A percentile compares a stretch with the other conserved stretches of the same genome.
Evolutionary conservation across 2,113 vertebrate genomes (phyloP).

Genomic region (Entelurus aequoreus): DNA sequence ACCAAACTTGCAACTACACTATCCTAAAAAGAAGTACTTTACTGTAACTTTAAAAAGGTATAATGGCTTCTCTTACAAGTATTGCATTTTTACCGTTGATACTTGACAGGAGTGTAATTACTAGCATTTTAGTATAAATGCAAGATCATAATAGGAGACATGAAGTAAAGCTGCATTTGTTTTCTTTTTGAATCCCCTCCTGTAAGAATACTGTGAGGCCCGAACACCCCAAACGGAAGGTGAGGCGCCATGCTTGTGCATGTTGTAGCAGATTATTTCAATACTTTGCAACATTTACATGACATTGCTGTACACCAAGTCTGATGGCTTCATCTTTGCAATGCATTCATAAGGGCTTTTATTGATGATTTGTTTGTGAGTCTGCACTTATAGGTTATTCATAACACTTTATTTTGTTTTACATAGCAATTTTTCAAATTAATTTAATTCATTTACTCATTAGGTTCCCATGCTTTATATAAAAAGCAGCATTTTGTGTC

Average conservation of each 20-base stretch:
- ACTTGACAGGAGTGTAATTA: neutral
- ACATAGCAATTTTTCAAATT: no score
- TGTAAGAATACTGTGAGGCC: constrained; percentile 66
- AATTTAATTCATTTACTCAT: no score
- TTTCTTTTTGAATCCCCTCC: constrained; percentile 48
- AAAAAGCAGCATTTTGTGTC: no score
- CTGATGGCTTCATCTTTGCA: no score
- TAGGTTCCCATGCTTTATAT: no score
- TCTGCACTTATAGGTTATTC: no score
- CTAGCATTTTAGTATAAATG: neutral
- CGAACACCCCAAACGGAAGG: constrained; percentile 66
- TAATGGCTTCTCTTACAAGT: neutral
- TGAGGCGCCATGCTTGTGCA: constrained; percentile 38
- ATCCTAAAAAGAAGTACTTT: neutral
- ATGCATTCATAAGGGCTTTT: no score
- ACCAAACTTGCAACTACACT: neutral
- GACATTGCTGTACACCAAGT: no score
- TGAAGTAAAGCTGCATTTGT: constrained; percentile 55
- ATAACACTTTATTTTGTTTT: no score
- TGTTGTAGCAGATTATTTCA: neutral
- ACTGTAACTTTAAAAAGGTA: neutral
- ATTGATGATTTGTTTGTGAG: no score
- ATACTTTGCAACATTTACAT: no score
- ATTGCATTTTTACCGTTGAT: no score
- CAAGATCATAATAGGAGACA: neutral